phyloP scores from a whole-genome alignment of 2,888 invertebrate species.

The Lamellibrachia columna region DNA sequence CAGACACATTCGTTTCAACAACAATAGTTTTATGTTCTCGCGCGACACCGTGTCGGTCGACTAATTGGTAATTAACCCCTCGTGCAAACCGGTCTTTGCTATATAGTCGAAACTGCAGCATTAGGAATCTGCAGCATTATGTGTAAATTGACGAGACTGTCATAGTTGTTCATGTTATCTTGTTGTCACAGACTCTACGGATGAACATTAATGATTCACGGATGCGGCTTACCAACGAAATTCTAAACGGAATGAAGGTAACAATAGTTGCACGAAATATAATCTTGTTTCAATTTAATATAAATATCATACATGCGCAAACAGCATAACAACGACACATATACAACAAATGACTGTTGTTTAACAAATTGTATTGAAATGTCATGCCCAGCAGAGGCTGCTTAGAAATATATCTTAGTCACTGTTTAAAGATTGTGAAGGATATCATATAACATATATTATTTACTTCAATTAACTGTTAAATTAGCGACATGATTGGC shows the following conservation, averaged over 20 bases:
- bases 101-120: neutral
- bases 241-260: constrained; percentile 63
- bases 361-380: neutral
- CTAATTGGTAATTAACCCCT: no score
- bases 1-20: no score
- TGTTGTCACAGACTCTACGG: constrained; percentile 41
- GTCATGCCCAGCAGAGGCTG: neutral
- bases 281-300: neutral
- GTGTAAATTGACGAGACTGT: neutral
- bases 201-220: constrained; percentile 56
- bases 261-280: neutral
- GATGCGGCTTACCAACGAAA: constrained; percentile 58
- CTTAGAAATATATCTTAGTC: no score
- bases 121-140: neutral
- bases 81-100: neutral
- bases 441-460: no score
- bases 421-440: no score
- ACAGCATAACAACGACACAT: no score
- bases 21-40: no score
- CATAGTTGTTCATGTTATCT: neutral
- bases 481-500: no score
- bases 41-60: no score
- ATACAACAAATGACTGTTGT: neutral
- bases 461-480: no score
- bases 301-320: neutral